Evolutionary conservation across 2,113 vertebrate genomes (phyloP).

Genomic region (Aegithalos caudatus): DNA sequence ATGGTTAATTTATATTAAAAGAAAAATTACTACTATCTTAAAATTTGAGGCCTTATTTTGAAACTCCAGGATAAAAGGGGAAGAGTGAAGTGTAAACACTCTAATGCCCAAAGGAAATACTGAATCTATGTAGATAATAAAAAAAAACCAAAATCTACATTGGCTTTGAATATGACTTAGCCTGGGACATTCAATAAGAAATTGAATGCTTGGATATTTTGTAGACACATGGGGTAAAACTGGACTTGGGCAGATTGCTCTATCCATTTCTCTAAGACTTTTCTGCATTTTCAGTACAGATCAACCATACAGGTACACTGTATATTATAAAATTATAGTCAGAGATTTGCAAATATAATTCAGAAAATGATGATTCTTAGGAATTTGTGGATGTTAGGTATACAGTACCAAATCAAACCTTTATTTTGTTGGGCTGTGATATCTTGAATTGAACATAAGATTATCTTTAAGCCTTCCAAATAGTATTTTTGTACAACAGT

Average conservation of each 20-base stretch:
- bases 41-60: background rate
- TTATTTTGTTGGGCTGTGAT: background rate
- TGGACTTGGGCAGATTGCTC: background rate
- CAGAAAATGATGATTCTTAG: background rate
- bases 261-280: background rate
- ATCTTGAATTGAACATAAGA: background rate
- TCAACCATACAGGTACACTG: background rate
- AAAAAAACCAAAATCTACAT: background rate
- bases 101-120: background rate
- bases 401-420: background rate
- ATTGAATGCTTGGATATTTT: background rate
- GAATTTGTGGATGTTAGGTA: background rate
- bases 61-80: background rate
- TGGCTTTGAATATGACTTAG: background rate
- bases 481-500: background rate
- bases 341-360: background rate
- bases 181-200: background rate
- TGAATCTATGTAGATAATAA: background rate
- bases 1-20: background rate
- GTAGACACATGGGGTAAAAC: background rate
- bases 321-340: background rate
- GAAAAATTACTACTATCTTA: background rate
- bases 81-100: background rate
- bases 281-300: background rate
- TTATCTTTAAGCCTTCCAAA: background rate